Percentiles rank a stretch among this genome's conserved stretches.
These are phyloP conservation scores for Semnornis frantzii DNA, from an alignment of 2,113 vertebrate genomes.

Conservation along the genomic window DNA sequence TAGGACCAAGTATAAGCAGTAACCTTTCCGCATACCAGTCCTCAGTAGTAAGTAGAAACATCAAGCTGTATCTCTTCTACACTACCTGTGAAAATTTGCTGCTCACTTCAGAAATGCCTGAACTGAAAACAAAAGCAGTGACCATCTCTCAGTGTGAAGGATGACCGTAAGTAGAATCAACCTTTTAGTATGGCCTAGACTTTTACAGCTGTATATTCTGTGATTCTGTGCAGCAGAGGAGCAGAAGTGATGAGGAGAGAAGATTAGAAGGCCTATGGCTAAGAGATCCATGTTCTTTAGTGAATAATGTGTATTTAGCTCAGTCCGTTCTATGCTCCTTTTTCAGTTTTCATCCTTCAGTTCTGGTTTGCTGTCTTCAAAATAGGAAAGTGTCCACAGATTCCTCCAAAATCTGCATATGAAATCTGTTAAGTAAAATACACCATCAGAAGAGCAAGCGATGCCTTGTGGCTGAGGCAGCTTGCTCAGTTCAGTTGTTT, in stretches of 20 bases:
- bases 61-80: too few species aligned
- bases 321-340: neutral
- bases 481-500: neutral
- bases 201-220: accelerated
- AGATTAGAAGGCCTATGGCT: neutral
- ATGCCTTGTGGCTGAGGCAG: neutral
- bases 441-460: neutral
- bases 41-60: too few species aligned
- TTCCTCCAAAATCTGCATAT: neutral
- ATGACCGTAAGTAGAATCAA: accelerated
- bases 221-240: neutral
- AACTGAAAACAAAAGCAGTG: too few species aligned
- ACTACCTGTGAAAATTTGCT: too few species aligned
- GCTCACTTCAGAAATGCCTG: too few species aligned
- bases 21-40: too few species aligned
- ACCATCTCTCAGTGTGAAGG: neutral
- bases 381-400: neutral
- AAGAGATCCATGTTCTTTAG: neutral
- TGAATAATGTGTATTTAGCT: neutral
- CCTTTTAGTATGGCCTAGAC: neutral
- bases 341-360: neutral
- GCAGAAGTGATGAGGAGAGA: neutral
- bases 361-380: neutral
- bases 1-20: too few species aligned
- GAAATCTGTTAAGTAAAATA: neutral